Conservation (phyloP, 2,797 vertebrate genomes). For the Cichlasoma orientale region DNA sequence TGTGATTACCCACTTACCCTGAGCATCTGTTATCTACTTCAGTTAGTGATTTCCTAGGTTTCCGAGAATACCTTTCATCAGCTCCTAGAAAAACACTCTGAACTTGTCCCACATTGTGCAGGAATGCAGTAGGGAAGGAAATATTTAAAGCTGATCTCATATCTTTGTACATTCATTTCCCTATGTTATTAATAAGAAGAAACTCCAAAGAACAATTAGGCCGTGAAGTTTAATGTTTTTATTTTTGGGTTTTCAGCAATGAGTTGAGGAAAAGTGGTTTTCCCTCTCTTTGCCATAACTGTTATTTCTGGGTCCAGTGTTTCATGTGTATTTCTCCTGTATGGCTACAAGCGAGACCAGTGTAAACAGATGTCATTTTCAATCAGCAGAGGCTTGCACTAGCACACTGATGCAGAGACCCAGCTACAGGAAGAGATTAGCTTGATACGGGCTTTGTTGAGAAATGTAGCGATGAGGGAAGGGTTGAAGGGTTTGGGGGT, state of each 20-base stretch:
- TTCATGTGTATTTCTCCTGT: constrained; percentile 31
- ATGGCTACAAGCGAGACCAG: constrained; percentile 48
- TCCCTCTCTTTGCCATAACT: constrained; percentile 12
- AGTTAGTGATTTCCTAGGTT: constrained; percentile 7
- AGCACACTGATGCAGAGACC: constrained; percentile 56
- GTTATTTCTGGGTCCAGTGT: constrained; percentile 11
- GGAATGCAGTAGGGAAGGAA: not conserved
- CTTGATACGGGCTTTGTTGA: constrained; percentile 48
- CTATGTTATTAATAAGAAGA: not conserved
- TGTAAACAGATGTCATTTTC: constrained; percentile 76
- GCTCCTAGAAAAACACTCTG: not conserved
- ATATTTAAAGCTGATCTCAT: not conserved
- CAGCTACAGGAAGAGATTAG: constrained; percentile 75
- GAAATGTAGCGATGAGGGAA: constrained; percentile 38
- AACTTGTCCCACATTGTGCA: not conserved
- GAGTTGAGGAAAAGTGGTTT: not conserved
- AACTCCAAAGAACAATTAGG: not conserved
- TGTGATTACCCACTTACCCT: not conserved
- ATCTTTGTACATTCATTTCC: not conserved
- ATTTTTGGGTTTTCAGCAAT: not conserved
- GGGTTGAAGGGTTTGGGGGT: constrained; percentile 23
- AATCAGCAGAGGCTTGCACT: constrained; percentile 64
- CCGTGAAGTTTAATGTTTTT: not conserved
- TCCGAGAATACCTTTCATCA: constrained; percentile 11
- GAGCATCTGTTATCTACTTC: constrained; percentile 4